phyloP scores from a whole-genome alignment of 2,888 invertebrate genomes.

The Lamellibrachia satsuma region DNA sequence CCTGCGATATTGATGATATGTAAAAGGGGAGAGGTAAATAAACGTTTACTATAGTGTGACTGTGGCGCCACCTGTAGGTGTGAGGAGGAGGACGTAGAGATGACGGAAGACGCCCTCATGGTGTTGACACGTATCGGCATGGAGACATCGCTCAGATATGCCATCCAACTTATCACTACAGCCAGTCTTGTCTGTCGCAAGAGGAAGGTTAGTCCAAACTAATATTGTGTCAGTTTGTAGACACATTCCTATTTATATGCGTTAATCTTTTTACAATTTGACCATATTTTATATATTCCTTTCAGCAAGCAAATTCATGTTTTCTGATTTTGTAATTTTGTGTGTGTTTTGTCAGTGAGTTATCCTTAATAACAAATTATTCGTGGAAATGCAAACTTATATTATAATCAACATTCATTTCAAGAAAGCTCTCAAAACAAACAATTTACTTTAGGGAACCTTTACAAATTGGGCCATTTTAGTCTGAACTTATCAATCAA shows the following conservation, averaged over 20 bases:
- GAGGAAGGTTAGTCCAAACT: constrained; percentile 74
- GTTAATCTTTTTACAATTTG: not conserved
- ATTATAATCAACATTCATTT: too few species aligned
- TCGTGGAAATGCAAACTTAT: too few species aligned
- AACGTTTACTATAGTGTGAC: not conserved
- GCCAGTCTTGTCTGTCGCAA: constrained; percentile 92
- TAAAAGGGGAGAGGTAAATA: not conserved
- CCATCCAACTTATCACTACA: constrained; percentile 96
- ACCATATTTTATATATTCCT: not conserved
- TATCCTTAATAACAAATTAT: too few species aligned
- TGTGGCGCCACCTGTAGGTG: constrained; percentile 70
- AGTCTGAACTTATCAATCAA: too few species aligned
- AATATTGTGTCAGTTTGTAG: not conserved
- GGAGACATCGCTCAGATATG: constrained; percentile 93
- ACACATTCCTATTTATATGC: not conserved
- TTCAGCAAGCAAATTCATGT: not conserved
- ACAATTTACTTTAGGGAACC: too few species aligned
- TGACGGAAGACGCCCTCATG: constrained; percentile 88
- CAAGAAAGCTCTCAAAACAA: too few species aligned
- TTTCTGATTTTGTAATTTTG: too few species aligned
- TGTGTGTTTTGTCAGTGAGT: too few species aligned
- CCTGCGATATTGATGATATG: not conserved
- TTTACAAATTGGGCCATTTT: too few species aligned
- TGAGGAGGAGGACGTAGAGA: constrained; percentile 97
- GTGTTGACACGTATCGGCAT: constrained; percentile 91